phyloP scores from a whole-genome alignment of 1,140 invertebrate species.

The Drosophila pandora region DNA sequence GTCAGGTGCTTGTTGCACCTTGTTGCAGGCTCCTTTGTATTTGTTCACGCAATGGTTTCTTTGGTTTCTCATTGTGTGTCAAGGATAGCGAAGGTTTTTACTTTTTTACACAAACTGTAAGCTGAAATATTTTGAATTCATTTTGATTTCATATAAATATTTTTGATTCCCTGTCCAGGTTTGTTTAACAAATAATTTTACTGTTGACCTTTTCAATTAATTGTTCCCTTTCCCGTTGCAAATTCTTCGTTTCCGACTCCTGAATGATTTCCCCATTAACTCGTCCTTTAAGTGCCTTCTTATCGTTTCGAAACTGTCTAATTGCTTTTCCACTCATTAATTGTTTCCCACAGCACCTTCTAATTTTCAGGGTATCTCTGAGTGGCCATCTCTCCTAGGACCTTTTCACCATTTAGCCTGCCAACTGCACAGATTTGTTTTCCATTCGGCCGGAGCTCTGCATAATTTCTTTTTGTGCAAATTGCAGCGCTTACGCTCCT shows the following conservation, averaged over 20 bases:
- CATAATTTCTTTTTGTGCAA: slow-evolving; percentile 71
- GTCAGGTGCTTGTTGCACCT: slow-evolving; percentile 25
- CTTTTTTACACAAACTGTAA: neutral
- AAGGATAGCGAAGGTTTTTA: neutral
- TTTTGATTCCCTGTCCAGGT: neutral
- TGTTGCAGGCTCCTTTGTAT: slow-evolving; percentile 9
- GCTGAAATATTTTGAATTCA: neutral
- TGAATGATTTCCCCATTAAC: slow-evolving; percentile 4
- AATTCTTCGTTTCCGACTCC: neutral
- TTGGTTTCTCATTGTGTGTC: slow-evolving; percentile 10
- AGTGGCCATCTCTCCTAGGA: slow-evolving; percentile 43
- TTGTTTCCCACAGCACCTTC: slow-evolving; percentile 27
- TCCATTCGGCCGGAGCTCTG: slow-evolving; percentile 21
- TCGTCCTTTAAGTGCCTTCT: neutral
- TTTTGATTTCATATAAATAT: neutral
- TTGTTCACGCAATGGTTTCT: slow-evolving; percentile 5
- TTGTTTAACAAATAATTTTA: no score
- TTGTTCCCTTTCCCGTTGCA: no score
- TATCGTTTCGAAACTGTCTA: slow-evolving; percentile 12
- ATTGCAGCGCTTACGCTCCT: slow-evolving; percentile 58
- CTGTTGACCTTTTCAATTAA: neutral
- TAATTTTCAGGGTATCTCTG: slow-evolving; percentile 41
- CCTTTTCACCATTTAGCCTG: slow-evolving; percentile 1
- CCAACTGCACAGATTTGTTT: slow-evolving; percentile 20
- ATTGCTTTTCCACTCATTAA: slow-evolving; percentile 30